Percentiles rank a stretch among this genome's conserved stretches.
Evolutionary conservation across 2,888 invertebrate genomes (phyloP).

Genomic region (Hydraecia micacea): DNA sequence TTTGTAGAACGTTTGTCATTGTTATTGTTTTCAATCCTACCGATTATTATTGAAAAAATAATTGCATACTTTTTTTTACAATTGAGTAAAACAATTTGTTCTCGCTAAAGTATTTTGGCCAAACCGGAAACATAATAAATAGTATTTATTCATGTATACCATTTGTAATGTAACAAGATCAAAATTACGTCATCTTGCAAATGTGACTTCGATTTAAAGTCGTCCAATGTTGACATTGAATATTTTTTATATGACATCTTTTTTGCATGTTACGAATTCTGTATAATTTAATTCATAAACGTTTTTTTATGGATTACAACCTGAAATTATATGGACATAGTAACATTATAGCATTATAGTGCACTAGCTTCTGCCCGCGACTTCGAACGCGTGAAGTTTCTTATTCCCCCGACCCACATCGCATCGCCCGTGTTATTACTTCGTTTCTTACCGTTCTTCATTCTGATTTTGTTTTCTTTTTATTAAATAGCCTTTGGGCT

Average conservation of each 20-base stretch:
- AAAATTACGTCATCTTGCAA: conserved; percentile 12
- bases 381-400: background rate
- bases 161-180: background rate
- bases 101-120: background rate
- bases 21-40: too few species aligned
- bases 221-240: conserved; percentile 34
- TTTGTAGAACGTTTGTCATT: too few species aligned
- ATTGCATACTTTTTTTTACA: background rate
- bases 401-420: background rate
- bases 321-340: conserved; percentile 35
- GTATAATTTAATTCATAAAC: conserved; percentile 36
- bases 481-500: too few species aligned
- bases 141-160: background rate
- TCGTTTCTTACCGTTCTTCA: background rate
- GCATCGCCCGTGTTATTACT: too few species aligned
- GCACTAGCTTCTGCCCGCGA: background rate
- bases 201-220: background rate
- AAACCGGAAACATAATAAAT: background rate
- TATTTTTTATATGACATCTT: conserved; percentile 23
- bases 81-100: background rate
- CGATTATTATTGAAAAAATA: too few species aligned
- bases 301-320: conserved; percentile 43
- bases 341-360: conserved; percentile 2
- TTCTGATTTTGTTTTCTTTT: background rate
- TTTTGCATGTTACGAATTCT: conserved; percentile 7